Base-by-base conservation (phyloP, 92 coral and sea anemone species). In the Zoanthus solanderi region DNA sequence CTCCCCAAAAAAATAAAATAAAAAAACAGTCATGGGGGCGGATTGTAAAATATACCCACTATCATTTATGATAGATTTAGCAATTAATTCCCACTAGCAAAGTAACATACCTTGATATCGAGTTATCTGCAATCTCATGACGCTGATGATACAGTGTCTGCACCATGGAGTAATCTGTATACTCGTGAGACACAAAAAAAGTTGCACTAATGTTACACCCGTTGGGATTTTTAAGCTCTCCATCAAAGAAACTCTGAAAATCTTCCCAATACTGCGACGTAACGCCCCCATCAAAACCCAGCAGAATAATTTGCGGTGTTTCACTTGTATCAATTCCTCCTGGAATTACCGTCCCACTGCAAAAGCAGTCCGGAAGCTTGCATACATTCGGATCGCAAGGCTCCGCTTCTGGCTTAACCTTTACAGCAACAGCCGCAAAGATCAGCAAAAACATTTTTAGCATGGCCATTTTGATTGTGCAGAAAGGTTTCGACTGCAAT, bases 161-260 rank as follows among this genome's bases (percentile, higher is more conserved):
- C 1, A 91, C 89, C 87, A 86, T 83, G 57, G 84, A 90, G 44
- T 93, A 93, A 54, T 91, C 74, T 6, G 92, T 91, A 75, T 84
- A 93, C 78, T 93, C 91, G 66, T 93, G 96, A 2, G 94, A 91
- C 9, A 93, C 92, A 45, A 93, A 93, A 79, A 93, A 93, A 6
- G 96, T 93, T 1, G 94, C 96, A 34, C 89, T 69, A 11, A 93
- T 91, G 72, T 87, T 89, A 44, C 96, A 93, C 16, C 76, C 91
- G 53, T 93, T 93, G 2, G 96, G 96, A 72, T 93, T 93, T 45
- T 78, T 73, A 53, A 87, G 84, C 57, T 53, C 82, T 50, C 94
- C 94, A 56, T 88, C 34, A 52, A 93, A 93, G 0, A 93, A 76
- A 42, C 84, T 79, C 76, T 93, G 90, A 76, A 91, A 93, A 17